Conservation (phyloP, 1,140 invertebrate species). For the Formica selysi region DNA sequence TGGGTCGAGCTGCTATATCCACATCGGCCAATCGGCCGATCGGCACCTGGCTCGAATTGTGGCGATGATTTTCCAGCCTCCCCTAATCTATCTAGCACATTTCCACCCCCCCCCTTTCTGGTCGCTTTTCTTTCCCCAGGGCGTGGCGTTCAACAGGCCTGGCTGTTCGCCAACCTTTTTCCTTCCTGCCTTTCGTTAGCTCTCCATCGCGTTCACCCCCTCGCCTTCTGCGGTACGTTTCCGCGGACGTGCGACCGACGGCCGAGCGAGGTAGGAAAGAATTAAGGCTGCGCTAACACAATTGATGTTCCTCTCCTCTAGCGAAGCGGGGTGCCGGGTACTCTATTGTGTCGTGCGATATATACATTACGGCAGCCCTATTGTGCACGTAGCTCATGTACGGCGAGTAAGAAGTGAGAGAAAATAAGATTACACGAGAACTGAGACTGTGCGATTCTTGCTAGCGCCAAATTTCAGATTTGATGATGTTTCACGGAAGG, state of each 20-base stretch:
- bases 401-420: constrained; percentile 37
- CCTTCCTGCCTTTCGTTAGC: constrained; percentile 47
- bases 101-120: background rate
- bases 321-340: background rate
- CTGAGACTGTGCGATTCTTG: background rate
- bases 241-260: constrained; percentile 39
- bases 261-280: constrained; percentile 51
- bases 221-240: constrained; percentile 21
- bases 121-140: constrained; percentile 76
- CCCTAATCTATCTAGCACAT: constrained; percentile 26
- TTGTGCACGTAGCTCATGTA: constrained; percentile 35
- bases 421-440: constrained; percentile 48
- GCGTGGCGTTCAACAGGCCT: constrained; percentile 83
- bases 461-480: constrained; percentile 18
- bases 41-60: constrained; percentile 74
- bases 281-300: constrained; percentile 66
- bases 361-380: constrained; percentile 5
- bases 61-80: constrained; percentile 72
- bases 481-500: constrained; percentile 23
- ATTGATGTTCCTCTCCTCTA: constrained; percentile 54
- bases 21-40: constrained; percentile 63
- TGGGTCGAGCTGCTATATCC: constrained; percentile 47
- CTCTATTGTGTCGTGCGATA: constrained; percentile 50
- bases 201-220: background rate
- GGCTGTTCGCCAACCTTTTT: constrained; percentile 75